Base-by-base conservation (phyloP, 2,797 vertebrate species). In the Cetoscarus ocellatus region DNA sequence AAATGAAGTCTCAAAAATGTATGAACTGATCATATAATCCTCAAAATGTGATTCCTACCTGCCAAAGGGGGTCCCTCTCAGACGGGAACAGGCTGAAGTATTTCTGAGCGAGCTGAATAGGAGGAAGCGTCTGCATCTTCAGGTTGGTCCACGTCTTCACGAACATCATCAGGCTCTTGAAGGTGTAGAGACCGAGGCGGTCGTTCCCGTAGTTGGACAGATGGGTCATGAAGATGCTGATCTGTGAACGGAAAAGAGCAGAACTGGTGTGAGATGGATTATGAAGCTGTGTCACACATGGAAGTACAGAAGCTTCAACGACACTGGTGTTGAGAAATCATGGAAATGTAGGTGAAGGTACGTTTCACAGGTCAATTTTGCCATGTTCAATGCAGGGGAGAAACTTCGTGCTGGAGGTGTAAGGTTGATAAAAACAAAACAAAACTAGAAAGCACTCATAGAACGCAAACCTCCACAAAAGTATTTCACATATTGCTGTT, bases 211-310 rank as follows among this genome's bases (percentile, higher is more conserved):
- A 99, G 91, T 99, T 99, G 83, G 98, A 99, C 86, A 99, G 92
- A 77, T 99, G 98, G 14, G 98, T 99, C 98, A 99, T 99, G 90
- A 99, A 99, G 88, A 99, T 98, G 88, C 98, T 99, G 83, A 99
- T 99, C 98, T 99, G 91, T 68, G 0, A 8, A 63, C 8, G 8
- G 10, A 47, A 54, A 19, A 17, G 18, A 62, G 17, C 38, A 12
- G 48, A 27, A 10, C 1, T 43, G 42, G 10, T 10, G 7, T 70
- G 2, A 47, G n/a, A 6, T 17, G 14, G 27, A 27, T 27, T 27
- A 27, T 27, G 4, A 4, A 4, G 27, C 27, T 27, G 27, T 27
- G 4, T 27, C 27, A 27, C 27, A 27, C 27, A 27, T 27, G 4
- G 27, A 27, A 27, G 27, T 27, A 27, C 27, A 4, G 27, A 2